Base-by-base conservation (phyloP, 2,888 invertebrate species). In the Amphimallon solstitiale region DNA sequence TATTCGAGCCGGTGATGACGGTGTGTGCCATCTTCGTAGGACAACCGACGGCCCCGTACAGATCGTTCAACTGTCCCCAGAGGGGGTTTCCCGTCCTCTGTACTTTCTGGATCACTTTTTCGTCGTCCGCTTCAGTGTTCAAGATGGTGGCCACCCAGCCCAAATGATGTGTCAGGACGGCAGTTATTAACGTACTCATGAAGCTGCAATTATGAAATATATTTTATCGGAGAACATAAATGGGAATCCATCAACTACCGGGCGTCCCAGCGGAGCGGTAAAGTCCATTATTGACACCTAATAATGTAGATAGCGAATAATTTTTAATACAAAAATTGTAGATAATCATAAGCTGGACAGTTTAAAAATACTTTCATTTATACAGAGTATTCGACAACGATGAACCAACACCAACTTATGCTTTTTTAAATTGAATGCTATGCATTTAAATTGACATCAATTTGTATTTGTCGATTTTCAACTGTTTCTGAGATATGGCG, bases 21-120 rank as follows among this genome's bases (percentile, higher is more conserved):
- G 96, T 95, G 69, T 91, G 89, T 0, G 93, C 89, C 37, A 92
- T 84, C 79, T 90, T 89, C 0, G 90, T 86, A 0, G 94, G 94
- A 79, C 87, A 88, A 1, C 93, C 95, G 45, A 93, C 87, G 59
- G 91, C 92, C n/a, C 94, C 96, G 78, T 91, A 92, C 21, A 96
- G 84, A 79, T 96, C 95, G 34, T 90, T 89, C 69, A 96, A 85
- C 77, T 97, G 96, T 0, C 93, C 93, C 95, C 95, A 95, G 0
- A 95, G 81, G 0, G 94, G 94, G 83, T 95, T 96, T 81, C 94
- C 95, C 0, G 94, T 92, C 10, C 71, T 68, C 77, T 88, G 88
- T 68, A 86, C 85, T 72, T 86, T 86, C 2, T 87, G 86, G 67
- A 88, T 75, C 80, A 87, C 84, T 7, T 85, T 84, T 63, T 81